Evolutionary conservation across 2,797 vertebrate species (phyloP), one percentile per base, ranked within the genome.

Genomic region (Myotis findleyi): DNA sequence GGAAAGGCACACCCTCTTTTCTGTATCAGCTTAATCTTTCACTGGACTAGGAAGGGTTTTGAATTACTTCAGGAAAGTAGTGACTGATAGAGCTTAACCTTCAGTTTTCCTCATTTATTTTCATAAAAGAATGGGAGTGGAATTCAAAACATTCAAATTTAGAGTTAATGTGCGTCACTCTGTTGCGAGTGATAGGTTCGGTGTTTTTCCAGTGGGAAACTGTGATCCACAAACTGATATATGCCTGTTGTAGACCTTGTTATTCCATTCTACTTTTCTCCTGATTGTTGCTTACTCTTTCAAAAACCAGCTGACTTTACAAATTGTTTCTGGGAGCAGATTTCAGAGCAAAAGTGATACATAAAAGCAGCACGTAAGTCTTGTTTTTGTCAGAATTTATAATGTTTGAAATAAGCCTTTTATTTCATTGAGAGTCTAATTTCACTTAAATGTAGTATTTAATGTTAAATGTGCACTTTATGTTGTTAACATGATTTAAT

Each of bases 31-130:
- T 98, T 94, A 95, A 98, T 98, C 96, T 83, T 90, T 95, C 90
- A 88, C 73, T 95, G 96, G 95, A 95, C 95, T 95, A 92, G 93
- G 92, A 98, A 96, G 0, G 93, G 97, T 97, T 98, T 98, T 97
- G 47, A 98, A 97, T 98, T 98, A 98, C 97, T 98, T 98, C 95
- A 97, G 98, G 96, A 98, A 98, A 98, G 97, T 98, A 97, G 97
- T 96, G 97, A 94, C 96, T 91, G 96, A 94, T 92, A 96, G 95
- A 98, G 96, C 96, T 98, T 98, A 98, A 97, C 98, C 97, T 98
- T 98, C 97, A 97, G 89, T 98, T 98, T 98, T 98, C 96, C 97
- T 98, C 96, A 87, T 98, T 98, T 98, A 98, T 97, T 97, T 98
- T 98, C 97, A 97, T 97, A 98, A 97, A 97, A 98, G 98, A 98